A percentile compares a stretch with the other conserved stretches of the same genome.
These are phyloP conservation scores for Pyrgilauda ruficollis DNA, from an alignment of 2,113 vertebrate genomes.

Conservation along the genomic window DNA sequence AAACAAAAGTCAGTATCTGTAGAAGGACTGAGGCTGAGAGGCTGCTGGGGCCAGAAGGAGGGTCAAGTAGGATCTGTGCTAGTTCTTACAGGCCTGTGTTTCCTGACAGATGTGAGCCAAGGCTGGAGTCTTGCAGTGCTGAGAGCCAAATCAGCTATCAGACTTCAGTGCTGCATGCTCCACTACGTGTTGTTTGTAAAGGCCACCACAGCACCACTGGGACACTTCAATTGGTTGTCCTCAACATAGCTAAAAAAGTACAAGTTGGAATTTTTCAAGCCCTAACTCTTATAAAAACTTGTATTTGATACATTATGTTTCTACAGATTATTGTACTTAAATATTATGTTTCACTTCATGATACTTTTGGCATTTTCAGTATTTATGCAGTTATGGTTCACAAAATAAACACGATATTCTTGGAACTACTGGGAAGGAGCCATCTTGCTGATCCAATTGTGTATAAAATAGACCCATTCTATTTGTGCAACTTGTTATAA, in stretches of 20 bases:
- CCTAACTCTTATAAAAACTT: not conserved
- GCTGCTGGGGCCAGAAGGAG: not conserved
- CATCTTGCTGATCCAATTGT: not conserved
- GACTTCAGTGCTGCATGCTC: not conserved
- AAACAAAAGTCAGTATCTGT: not conserved
- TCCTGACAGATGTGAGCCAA: not conserved
- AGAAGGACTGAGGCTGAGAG: no score
- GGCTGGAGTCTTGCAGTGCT: not conserved
- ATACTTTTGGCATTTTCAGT: not conserved
- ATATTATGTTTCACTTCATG: not conserved
- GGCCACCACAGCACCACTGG: not conserved
- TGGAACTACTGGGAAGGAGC: not conserved
- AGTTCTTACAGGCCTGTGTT: not conserved
- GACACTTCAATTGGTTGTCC: not conserved
- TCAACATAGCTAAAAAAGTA: not conserved
- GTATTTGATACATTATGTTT: not conserved
- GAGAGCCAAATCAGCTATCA: not conserved
- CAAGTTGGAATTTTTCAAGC: not conserved
- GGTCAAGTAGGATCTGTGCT: rapidly evolving
- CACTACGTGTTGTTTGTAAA: not conserved
- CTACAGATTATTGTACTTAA: not conserved
- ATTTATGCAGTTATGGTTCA: not conserved
- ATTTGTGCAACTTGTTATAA: not conserved
- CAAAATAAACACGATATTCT: not conserved
- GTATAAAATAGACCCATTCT: not conserved